phyloP scores from a whole-genome alignment of 2,888 invertebrate genomes.

The Catocala fraxini region DNA sequence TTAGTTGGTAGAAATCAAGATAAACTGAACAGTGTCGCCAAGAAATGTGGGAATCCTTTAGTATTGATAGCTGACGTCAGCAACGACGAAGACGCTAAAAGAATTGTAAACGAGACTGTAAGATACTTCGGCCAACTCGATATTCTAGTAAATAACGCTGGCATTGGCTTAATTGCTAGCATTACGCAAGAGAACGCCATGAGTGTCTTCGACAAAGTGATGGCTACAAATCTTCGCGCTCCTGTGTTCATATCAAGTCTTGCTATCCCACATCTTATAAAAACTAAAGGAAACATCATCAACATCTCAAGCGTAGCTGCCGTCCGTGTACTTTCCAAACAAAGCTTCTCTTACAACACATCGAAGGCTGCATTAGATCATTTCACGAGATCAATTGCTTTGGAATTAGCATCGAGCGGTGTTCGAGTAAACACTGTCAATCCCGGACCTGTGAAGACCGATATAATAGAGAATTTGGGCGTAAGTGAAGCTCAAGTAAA shows the following conservation, averaged over 20 bases:
- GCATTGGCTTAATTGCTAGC: slow-evolving; percentile 8
- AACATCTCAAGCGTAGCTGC: slow-evolving; percentile 82
- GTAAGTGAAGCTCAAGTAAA: neutral
- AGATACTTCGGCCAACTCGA: slow-evolving; percentile 22
- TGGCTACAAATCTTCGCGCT: slow-evolving; percentile 28
- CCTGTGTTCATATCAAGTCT: slow-evolving; percentile 29
- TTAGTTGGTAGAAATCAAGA: slow-evolving; percentile 46
- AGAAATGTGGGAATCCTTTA: slow-evolving; percentile 12
- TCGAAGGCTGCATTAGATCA: slow-evolving; percentile 21
- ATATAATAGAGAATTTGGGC: slow-evolving; percentile 8
- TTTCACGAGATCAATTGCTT: slow-evolving; percentile 13
- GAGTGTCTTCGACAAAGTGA: slow-evolving; percentile 18
- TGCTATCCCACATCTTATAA: slow-evolving; percentile 44
- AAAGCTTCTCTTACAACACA: slow-evolving; percentile 27
- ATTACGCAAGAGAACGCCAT: slow-evolving; percentile 22
- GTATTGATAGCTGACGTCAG: slow-evolving; percentile 16
- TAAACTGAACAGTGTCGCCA: slow-evolving; percentile 34
- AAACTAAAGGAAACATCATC: slow-evolving; percentile 89
- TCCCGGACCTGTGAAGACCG: slow-evolving; percentile 17
- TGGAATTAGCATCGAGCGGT: slow-evolving; percentile 12
- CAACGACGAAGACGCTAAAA: slow-evolving; percentile 20
- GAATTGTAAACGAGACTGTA: slow-evolving; percentile 15
- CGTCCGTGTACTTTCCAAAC: neutral
- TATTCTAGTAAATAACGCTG: slow-evolving; percentile 35
- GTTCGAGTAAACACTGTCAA: slow-evolving; percentile 22